Base-by-base conservation (phyloP, 2,797 vertebrate species). In the Malurus leucopterus region DNA sequence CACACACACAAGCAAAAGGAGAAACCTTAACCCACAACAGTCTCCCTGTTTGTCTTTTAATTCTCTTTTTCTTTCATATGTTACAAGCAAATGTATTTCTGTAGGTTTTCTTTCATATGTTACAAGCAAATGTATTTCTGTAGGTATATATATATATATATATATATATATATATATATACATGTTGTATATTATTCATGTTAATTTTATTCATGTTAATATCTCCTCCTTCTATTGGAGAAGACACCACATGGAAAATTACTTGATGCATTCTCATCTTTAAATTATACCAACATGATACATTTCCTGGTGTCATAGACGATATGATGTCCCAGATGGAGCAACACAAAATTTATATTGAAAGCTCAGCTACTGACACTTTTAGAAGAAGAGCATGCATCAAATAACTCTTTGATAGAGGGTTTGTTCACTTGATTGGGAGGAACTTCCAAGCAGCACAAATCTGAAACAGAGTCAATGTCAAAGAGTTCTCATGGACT, bases 51-150 rank as follows among this genome's bases (percentile, higher is more conserved):
- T 36, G 36, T 36, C 34, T 36, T 36, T 36, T 36, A 36, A 36
- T 88, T 89, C 6, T 75, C 34, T 88, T 63, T 43, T 83, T 67
- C 19, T 92, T 91, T 91, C 19, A 89, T 75, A 78, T 84, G 75
- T 90, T 88, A 88, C 13, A 91, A 92, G 68, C 18, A 92, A 79
- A 67, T 23, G 65, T 13, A 88, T 91, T 92, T 88, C 15, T 49
- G 41, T 27, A 84, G 12, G 26, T 40, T 78, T 83, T 67, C 19
- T 92, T 91, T 91, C 19, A 88, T 75, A 78, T 84, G 75, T 90
- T 88, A 88, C 13, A 91, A 92, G 68, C 18, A 91, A 79, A 67
- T 23, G 68, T 14, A 86, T 90, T 11, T 73, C 34, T 54, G 8
- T 18, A 13, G 21, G 2, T 26, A 23, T 26, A 8, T 22, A 14